phyloP scores from a whole-genome alignment of 2,113 vertebrate genomes.

The Sigmodon hispidus region DNA sequence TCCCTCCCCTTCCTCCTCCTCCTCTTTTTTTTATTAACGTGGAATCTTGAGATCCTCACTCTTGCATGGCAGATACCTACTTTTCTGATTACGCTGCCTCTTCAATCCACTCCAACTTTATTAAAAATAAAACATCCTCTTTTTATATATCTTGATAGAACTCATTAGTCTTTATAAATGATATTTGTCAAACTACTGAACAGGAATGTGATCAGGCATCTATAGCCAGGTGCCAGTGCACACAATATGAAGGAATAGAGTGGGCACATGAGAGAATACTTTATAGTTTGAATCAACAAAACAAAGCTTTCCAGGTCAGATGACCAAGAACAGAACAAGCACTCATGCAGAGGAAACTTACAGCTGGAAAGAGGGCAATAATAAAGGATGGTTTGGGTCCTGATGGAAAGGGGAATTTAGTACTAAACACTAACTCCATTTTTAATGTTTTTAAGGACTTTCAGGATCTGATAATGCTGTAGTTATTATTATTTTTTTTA shows the following conservation, averaged over 20 bases:
- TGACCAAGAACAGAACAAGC: not conserved
- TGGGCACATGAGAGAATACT: not conserved
- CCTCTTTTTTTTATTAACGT: not conserved
- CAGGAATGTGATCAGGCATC: not conserved
- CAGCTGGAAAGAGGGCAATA: not conserved
- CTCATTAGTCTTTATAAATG: not conserved
- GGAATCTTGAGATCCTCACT: not conserved
- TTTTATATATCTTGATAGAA: not conserved
- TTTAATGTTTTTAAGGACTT: not conserved
- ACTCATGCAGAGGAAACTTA: not conserved
- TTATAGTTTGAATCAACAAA: not conserved
- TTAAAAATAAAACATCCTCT: not conserved
- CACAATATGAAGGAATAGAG: not conserved
- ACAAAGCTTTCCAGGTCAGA: not conserved
- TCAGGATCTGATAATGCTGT: not conserved
- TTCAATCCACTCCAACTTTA: not conserved
- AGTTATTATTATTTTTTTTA: not conserved
- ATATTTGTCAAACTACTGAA: conserved; percentile 21
- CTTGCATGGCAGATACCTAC: not conserved
- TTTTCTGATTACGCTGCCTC: not conserved
- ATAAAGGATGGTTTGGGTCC: not conserved
- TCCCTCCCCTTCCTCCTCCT: not conserved
- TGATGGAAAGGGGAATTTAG: not conserved
- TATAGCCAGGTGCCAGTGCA: not conserved
- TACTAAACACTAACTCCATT: not conserved